A percentile compares a stretch with the other conserved stretches of the same genome.
Conservation (phyloP, 2,113 vertebrate genomes). For the Malurus alboscapulatus region DNA sequence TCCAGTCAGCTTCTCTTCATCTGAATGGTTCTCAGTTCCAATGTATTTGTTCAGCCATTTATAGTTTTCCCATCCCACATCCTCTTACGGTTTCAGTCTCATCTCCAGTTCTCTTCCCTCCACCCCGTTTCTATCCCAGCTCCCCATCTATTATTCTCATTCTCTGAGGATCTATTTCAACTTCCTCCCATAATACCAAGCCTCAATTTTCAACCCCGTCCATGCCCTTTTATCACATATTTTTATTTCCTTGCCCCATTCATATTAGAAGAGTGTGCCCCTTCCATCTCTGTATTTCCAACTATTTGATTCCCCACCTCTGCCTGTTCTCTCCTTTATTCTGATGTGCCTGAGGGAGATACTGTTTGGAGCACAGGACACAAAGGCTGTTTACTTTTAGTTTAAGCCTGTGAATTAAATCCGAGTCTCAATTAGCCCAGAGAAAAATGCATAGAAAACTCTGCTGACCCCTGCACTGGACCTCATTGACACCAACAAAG, state of each 20-base stretch:
- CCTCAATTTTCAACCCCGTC: background rate
- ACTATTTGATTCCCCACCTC: fast-evolving
- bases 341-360: background rate
- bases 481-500: background rate
- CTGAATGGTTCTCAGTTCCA: background rate
- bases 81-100: slow-evolving; percentile 19
- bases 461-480: background rate
- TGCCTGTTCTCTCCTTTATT: background rate
- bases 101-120: background rate
- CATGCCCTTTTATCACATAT: background rate
- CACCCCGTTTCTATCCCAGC: background rate
- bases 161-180: background rate
- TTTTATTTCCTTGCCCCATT: background rate
- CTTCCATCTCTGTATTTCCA: background rate
- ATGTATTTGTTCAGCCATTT: background rate
- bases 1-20: background rate
- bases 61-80: background rate
- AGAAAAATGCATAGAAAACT: background rate
- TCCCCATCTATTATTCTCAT: background rate
- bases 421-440: background rate
- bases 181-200: background rate
- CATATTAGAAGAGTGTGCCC: background rate
- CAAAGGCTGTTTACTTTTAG: background rate
- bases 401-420: background rate
- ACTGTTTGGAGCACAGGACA: background rate